Evolutionary conservation across 35 echinoderm and acorn worm genomes (phyloP), one percentile per base, ranked within the genome.

Genomic region (Diadema setosum): DNA sequence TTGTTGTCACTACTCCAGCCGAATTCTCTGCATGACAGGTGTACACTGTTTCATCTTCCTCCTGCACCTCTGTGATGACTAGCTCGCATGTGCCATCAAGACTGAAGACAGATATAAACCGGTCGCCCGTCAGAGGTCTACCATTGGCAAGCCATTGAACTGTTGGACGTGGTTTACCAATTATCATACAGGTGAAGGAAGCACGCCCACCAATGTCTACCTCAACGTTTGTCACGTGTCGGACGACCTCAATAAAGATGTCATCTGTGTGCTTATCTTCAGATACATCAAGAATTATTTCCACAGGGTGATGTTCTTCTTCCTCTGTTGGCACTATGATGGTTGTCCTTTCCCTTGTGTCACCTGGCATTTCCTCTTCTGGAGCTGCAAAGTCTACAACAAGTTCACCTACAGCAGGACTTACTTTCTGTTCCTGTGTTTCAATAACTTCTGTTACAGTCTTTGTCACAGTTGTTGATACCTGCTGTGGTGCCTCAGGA

Each of bases 11-110:
- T 65, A 78, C 52, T 1, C 94, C 94, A 39, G 81, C 86, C 41
- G 87, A 65, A 82, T 96, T 96, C 69, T 87, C 86, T 42, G 91
- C 94, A 42, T 65, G 42, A 56, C 91, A 85, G 48, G 90, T 87
- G 90, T 90, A 97, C 46, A 86, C 87, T 9, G 94, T 90, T 20
- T 97, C 87, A 83, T 97, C 94, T 82, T 93, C 94, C 32, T 93
- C 87, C 29, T 48, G 56, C n/a, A 90, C 91, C 42, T 85, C 82
- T 49, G 78, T 97, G 40, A 97, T 93, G 21, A 93, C 80, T 48
- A 97, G 94, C 40, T 83, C 65, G 65, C 91, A 97, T 24, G 25
- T 90, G 61, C 94, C 94, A 93, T 93, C 87, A 11, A 82, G 27
- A 83, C 90, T 91, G 88, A 86, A 87, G 15, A 93, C 39, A 16